Conservation (phyloP, 2,888 invertebrate species). For the Seira ritae region DNA sequence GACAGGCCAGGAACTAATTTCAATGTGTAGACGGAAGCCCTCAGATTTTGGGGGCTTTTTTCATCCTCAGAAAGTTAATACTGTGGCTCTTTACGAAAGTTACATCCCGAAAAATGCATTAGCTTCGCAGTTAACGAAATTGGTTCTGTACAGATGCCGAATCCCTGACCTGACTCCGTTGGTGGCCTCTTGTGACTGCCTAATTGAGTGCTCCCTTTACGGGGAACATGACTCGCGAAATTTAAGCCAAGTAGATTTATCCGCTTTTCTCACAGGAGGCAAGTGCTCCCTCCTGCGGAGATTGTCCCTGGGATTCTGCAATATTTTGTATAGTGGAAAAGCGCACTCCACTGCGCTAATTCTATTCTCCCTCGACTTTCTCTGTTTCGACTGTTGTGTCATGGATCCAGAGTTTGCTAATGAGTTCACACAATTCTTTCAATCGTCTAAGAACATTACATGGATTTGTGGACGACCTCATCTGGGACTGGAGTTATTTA, state of each 20-base stretch:
- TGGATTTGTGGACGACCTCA: slow-evolving; percentile 56
- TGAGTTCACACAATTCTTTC: slow-evolving; percentile 51
- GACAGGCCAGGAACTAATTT: slow-evolving; percentile 38
- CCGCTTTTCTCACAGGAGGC: slow-evolving; percentile 51
- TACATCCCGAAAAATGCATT: slow-evolving; percentile 56
- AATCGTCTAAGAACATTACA: slow-evolving; percentile 47
- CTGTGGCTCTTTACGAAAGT: slow-evolving; percentile 52
- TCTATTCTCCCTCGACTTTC: slow-evolving; percentile 47
- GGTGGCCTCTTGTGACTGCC: slow-evolving; percentile 46
- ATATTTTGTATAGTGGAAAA: slow-evolving; percentile 42
- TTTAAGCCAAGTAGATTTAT: slow-evolving; percentile 53
- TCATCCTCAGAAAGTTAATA: slow-evolving; percentile 42
- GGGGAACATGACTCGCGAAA: slow-evolving; percentile 53
- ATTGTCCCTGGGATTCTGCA: slow-evolving; percentile 50
- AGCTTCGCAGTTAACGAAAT: slow-evolving; percentile 39
- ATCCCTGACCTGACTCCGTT: slow-evolving; percentile 51
- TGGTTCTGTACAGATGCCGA: slow-evolving; percentile 56
- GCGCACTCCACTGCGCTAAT: slow-evolving; percentile 16
- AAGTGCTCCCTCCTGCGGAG: slow-evolving; percentile 44
- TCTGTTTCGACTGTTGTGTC: slow-evolving; percentile 58
- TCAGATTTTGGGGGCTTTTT: slow-evolving; percentile 57
- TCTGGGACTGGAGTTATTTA: slow-evolving; percentile 38
- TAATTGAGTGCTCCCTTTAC: slow-evolving; percentile 57
- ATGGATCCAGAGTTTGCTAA: slow-evolving; percentile 47
- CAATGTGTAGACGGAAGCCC: slow-evolving; percentile 58